Evolutionary conservation across 2,113 vertebrate species (phyloP).

Genomic region (Pluvialis apricaria): DNA sequence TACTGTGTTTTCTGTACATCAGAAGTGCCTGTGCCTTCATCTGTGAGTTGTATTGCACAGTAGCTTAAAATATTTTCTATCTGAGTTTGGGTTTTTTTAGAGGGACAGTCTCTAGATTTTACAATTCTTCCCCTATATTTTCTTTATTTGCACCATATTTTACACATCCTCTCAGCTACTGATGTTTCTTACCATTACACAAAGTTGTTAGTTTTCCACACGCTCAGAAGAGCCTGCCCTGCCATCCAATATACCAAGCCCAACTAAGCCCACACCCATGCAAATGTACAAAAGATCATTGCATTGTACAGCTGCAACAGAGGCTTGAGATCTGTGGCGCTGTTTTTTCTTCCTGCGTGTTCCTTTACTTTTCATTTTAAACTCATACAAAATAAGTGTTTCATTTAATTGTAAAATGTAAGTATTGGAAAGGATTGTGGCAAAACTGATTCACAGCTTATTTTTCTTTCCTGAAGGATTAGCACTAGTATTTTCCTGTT

Average conservation of each 20-base stretch:
- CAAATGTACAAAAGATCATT: background rate
- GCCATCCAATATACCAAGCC: background rate
- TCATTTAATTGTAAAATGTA: background rate
- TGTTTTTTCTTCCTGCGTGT: accelerated
- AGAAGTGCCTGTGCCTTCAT: background rate
- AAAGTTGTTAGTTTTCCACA: background rate
- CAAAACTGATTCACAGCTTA: background rate
- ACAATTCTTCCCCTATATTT: background rate
- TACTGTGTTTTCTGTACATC: background rate
- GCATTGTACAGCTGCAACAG: background rate
- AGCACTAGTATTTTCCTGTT: background rate
- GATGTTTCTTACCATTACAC: background rate
- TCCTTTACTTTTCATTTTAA: background rate
- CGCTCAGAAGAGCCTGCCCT: background rate
- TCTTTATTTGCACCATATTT: background rate
- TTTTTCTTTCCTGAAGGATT: background rate
- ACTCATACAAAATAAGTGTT: background rate
- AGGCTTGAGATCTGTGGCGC: background rate
- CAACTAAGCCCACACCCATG: background rate
- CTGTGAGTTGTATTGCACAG: background rate
- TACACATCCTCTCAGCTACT: background rate
- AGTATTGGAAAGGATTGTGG: background rate
- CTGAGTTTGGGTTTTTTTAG: background rate
- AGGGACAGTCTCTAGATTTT: background rate
- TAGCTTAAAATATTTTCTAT: background rate